phyloP scores from a whole-genome alignment of 2,113 vertebrate species.

The Noctilio leporinus region DNA sequence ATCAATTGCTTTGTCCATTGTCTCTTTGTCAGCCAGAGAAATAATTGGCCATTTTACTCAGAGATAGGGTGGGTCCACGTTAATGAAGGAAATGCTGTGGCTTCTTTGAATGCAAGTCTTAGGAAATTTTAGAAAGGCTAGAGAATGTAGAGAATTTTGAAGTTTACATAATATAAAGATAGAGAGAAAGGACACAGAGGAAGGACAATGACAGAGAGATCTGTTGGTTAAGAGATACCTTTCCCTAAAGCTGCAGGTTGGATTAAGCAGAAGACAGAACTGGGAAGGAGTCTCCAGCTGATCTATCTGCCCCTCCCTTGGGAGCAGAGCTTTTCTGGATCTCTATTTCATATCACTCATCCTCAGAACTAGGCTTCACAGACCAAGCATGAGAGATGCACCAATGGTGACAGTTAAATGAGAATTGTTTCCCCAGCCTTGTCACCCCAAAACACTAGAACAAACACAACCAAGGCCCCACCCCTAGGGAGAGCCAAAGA shows the following conservation, averaged over 20 bases:
- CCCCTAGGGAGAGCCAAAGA: not conserved
- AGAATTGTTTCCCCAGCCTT: not conserved
- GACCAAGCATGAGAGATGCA: rapidly evolving
- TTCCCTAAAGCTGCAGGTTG: not conserved
- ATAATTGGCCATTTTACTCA: not conserved
- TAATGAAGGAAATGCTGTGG: not conserved
- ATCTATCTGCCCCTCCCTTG: not conserved
- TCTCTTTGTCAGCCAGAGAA: not conserved
- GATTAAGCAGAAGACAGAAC: not conserved
- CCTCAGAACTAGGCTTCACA: not conserved
- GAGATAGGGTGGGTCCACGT: not conserved
- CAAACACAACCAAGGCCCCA: not conserved
- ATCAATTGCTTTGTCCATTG: not conserved
- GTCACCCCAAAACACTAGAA: not conserved
- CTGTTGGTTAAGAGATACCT: not conserved
- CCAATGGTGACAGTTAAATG: no score
- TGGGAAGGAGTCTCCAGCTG: not conserved
- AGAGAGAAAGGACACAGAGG: not conserved
- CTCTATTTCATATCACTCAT: not conserved
- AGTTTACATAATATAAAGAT: not conserved
- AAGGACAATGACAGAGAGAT: not conserved
- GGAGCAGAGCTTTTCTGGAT: not conserved
- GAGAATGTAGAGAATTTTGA: not conserved
- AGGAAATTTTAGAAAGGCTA: not conserved
- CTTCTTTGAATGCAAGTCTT: not conserved